Base-by-base conservation (phyloP, 2,797 vertebrate genomes). In the Diglossa cyanea region DNA sequence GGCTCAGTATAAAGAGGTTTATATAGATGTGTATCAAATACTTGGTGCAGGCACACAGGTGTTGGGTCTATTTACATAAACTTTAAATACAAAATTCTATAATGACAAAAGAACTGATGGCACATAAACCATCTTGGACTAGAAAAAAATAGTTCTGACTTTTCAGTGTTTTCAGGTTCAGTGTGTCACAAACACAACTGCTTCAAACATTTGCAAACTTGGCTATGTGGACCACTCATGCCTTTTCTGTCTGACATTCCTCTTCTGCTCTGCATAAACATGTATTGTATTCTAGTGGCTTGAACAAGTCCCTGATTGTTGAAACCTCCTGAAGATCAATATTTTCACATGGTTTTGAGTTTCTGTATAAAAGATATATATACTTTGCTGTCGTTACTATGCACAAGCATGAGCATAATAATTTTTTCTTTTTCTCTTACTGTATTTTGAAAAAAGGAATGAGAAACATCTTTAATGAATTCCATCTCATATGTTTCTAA, bases 351-450 rank as follows among this genome's bases (percentile, higher is more conserved):
- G 7, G 5, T 39, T 51, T 71, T 1, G 2, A 67, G 13, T 63
- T 75, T 68, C 13, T 37, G 1, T 50, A 33, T 57, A 42, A 87
- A 78, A 44, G 3, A 54, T 35, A 23, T 3, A 44, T 17, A 40
- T 18, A 55, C 15, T 66, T 71, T 0, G 0, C 3, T 31, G 13
- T 40, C 3, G 5, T 6, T 68, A 48, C 17, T n/a, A 54, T 11
- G 7, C 6, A 13, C 28, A 31, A n/a, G 5, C 1, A 23, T 31
- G 40, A 31, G 9, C 1, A 37, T 28, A 44, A 20, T 21, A 16
- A 1, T 4, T 50, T 31, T 83, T 51, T 35, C 8, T 39, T 53
- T 53, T 54, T 42, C 7, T 68, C 15, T 78, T 53, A 5, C 5
- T 50, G 2, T 42, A 51, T 48, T 80, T 70, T 68, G 30, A 76